Evolutionary conservation across 2,113 vertebrate species (phyloP).

Genomic region (Stegostoma tigrinum): DNA sequence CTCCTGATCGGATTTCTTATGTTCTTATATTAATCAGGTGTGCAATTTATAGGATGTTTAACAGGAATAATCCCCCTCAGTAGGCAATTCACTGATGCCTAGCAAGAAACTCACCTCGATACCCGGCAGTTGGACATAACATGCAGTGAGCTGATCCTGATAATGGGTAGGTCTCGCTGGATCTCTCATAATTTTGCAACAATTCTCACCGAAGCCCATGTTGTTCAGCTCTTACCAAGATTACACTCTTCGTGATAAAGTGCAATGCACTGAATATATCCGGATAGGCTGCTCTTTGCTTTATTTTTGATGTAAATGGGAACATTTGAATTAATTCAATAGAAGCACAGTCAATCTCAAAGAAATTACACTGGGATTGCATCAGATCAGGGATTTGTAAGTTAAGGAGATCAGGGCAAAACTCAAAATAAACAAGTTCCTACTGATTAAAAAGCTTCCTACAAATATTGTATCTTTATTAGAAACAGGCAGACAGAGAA

Average conservation of each 20-base stretch:
- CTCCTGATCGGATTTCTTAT: too few relatives aligned
- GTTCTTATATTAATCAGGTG: too few relatives aligned
- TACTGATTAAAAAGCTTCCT: not conserved
- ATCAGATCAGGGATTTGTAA: conserved; percentile 3
- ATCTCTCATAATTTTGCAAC: too few relatives aligned
- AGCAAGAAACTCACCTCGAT: too few relatives aligned
- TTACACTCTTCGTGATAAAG: not conserved
- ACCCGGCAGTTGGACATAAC: too few relatives aligned
- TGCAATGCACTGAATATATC: not conserved
- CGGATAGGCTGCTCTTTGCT: not conserved
- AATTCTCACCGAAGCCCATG: too few relatives aligned
- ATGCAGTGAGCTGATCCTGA: too few relatives aligned
- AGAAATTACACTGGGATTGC: not conserved
- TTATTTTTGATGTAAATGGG: not conserved
- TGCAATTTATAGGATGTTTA: too few relatives aligned
- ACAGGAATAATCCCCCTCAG: too few relatives aligned
- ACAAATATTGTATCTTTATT: not conserved
- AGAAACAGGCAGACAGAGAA: not conserved
- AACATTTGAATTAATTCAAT: conserved; percentile 1
- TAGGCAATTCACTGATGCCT: too few relatives aligned
- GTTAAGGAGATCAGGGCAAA: conserved; percentile 7
- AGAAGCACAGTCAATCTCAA: not conserved
- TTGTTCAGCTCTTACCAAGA: too few relatives aligned
- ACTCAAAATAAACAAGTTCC: not conserved
- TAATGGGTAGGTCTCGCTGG: too few relatives aligned